These are phyloP conservation scores for Oryzias curvinotus DNA, from an alignment of 2,113 vertebrate genomes.

Conservation along the genomic window DNA sequence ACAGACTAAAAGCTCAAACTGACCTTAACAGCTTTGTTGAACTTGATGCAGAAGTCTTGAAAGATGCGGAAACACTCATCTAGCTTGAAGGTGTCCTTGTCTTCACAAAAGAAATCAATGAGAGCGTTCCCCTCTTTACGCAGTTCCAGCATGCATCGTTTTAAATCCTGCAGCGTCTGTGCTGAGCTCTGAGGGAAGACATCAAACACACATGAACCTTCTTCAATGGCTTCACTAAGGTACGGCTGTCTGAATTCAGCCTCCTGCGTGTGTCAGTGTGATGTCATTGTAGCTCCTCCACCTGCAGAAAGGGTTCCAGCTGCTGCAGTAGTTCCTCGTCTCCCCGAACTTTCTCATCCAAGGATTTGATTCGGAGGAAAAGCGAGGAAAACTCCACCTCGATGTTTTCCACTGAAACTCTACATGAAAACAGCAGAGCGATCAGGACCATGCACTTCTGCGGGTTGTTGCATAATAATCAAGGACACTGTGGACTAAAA, in stretches of 20 bases:
- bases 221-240: slow-evolving; percentile 30
- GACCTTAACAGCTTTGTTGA: slow-evolving; percentile 96
- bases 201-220: slow-evolving; percentile 11
- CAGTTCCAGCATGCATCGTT: slow-evolving; percentile 81
- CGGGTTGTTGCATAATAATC: not conserved
- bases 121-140: slow-evolving; percentile 86
- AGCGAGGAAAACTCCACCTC: slow-evolving; percentile 88
- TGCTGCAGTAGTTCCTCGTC: slow-evolving; percentile 86
- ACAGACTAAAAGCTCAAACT: not conserved
- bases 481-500: not conserved
- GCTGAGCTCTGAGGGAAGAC: slow-evolving; percentile 78
- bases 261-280: slow-evolving; percentile 11
- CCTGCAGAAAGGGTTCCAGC: slow-evolving; percentile 91
- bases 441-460: not conserved
- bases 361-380: slow-evolving; percentile 81
- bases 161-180: slow-evolving; percentile 85
- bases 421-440: slow-evolving; percentile 53
- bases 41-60: slow-evolving; percentile 92
- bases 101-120: slow-evolving; percentile 98
- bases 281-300: slow-evolving; percentile 56
- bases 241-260: slow-evolving; percentile 21
- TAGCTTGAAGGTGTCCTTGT: slow-evolving; percentile 95
- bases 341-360: slow-evolving; percentile 85
- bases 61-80: slow-evolving; percentile 98
- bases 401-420: slow-evolving; percentile 90